Evolutionary conservation across 2,797 vertebrate genomes (phyloP).

Genomic region (Rhodeus uyekii): DNA sequence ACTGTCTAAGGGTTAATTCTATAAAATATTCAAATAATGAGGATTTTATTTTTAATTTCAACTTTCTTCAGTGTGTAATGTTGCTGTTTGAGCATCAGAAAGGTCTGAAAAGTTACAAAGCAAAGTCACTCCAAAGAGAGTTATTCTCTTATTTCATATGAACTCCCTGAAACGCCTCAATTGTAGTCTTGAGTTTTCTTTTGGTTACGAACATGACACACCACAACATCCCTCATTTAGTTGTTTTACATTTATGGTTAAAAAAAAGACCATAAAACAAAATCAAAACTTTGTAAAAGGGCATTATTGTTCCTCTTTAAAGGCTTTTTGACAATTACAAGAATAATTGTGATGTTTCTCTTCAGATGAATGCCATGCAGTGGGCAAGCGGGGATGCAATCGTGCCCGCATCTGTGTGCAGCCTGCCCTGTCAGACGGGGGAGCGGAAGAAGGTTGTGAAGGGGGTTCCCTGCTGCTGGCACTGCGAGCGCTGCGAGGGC

Average conservation of each 20-base stretch:
- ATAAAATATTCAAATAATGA: background rate
- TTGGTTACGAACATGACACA: too few species aligned
- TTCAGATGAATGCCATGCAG: slow-evolving; percentile 88
- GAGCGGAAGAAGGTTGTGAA: slow-evolving; percentile 96
- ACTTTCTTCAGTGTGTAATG: background rate
- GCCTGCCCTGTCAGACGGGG: slow-evolving; percentile 87
- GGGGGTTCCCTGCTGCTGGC: slow-evolving; percentile 95
- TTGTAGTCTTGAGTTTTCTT: background rate
- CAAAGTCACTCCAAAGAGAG: background rate
- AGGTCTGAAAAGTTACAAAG: too few species aligned
- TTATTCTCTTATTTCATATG: too few species aligned
- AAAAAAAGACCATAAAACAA: background rate
- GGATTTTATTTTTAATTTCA: too few species aligned
- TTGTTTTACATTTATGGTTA: background rate
- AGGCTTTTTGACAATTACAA: background rate
- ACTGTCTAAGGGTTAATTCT: background rate
- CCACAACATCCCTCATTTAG: too few species aligned
- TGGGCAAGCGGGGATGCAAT: slow-evolving; percentile 80
- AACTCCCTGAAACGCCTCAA: background rate
- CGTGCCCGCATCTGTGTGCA: slow-evolving; percentile 88
- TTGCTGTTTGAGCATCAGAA: background rate
- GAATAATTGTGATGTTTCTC: slow-evolving; percentile 31
- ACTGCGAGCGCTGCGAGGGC: slow-evolving; percentile 93
- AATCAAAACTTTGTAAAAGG: background rate
- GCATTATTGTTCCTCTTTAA: background rate